These are phyloP conservation scores for Ciconia maguari DNA, from an alignment of 2,113 vertebrate species.

Conservation along the genomic window DNA sequence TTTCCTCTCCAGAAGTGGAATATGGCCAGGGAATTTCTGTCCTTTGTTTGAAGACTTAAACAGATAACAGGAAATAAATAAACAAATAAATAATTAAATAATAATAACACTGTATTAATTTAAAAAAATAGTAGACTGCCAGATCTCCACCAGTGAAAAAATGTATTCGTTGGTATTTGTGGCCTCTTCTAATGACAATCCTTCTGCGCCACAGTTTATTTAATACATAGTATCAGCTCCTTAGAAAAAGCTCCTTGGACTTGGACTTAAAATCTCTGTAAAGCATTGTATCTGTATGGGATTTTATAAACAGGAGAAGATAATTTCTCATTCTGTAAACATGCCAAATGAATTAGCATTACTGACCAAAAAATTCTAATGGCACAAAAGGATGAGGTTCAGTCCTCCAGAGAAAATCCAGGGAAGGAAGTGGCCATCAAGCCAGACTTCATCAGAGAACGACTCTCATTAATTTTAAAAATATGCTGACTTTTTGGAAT, in stretches of 20 bases:
- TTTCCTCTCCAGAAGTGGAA: background rate
- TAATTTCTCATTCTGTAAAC: background rate
- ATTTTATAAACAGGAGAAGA: slow-evolving; percentile 22
- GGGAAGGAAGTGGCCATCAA: slow-evolving; percentile 25
- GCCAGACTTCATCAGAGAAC: slow-evolving; percentile 34
- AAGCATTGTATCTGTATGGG: background rate
- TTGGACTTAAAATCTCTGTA: background rate
- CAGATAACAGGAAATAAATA: background rate
- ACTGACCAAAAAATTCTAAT: slow-evolving; percentile 1
- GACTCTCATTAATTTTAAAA: slow-evolving; percentile 59
- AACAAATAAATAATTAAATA: background rate
- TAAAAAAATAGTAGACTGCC: background rate
- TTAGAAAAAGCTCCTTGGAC: background rate
- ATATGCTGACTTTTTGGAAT: slow-evolving; percentile 63
- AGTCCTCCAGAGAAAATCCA: background rate
- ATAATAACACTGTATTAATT: background rate
- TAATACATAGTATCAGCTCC: background rate
- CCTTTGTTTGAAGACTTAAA: background rate
- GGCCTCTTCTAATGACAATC: background rate
- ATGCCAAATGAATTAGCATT: background rate
- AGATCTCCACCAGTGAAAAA: background rate
- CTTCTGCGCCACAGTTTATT: background rate
- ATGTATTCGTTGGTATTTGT: background rate
- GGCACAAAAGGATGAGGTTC: background rate
- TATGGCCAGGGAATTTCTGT: background rate